Evolutionary conservation across 2,888 invertebrate species (phyloP), one percentile per base, ranked within the genome.

Genomic region (Polydrusus pterygomalis): DNA sequence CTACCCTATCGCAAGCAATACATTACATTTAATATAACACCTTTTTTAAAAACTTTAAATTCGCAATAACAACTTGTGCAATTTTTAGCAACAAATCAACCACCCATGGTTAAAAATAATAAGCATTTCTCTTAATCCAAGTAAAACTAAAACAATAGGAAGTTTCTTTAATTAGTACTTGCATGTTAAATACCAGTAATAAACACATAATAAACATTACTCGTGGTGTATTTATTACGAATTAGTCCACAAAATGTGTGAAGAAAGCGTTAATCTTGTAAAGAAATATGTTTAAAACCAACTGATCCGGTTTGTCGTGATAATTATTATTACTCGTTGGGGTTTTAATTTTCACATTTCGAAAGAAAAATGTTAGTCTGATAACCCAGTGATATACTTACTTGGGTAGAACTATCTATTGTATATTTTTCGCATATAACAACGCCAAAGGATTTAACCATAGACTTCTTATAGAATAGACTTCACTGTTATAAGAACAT

Each of bases 181-280:
- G 56, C 68, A 62, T 70, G 62, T 38, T 70, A 70, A 47, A 70
- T 60, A 49, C 47, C 62, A 30, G 9, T 40, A 47, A 62, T 70
- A 70, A 70, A 62, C 60, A 58, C 54, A 58, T 69, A 47, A 34
- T 62, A 70, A 49, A 70, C 70, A 62, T 62, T 18, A 49, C 18
- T 30, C 49, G 70, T 17, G 30, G 15, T 49, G 70, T 43, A 58
- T 69, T 69, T 58, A 69, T 58, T 69, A 30, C 38, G 43, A 45
- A 69, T 60, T 70, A 58, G 56, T 69, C 18, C 70, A 70, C 70
- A 47, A 38, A 70, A 70, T 70, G 70, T 70, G 70, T 70, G 70
- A 62, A 70, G 70, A 70, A 70, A 70, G 70, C 70, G 70, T 70
- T 64, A 60, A 43, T 60, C 58, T 38, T 38, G 30, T 43, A 69